phyloP scores from a whole-genome alignment of 1,140 invertebrate genomes.

The Drosophila bifasciata region DNA sequence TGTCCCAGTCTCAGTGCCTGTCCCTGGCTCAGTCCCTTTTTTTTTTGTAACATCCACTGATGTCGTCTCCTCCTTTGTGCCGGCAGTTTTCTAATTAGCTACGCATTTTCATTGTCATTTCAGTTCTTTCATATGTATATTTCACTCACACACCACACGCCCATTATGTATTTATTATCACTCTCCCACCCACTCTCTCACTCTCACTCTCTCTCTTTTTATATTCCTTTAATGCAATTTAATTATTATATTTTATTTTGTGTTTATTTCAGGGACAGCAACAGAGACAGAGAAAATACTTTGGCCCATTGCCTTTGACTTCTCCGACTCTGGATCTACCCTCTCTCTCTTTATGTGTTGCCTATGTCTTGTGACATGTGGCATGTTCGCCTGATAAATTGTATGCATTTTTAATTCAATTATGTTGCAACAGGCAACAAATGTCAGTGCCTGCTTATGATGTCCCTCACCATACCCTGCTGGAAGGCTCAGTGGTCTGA shows the following conservation, averaged over 20 bases:
- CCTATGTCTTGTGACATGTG: conserved; percentile 69
- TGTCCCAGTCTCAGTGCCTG: too few relatives aligned
- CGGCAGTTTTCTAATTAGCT: conserved; percentile 78
- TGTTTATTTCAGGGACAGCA: conserved; percentile 38
- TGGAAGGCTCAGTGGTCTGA: too few relatives aligned
- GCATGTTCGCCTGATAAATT: conserved; percentile 58
- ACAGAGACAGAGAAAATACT: not conserved
- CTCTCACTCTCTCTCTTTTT: conserved; percentile 6
- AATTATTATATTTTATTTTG: conserved; percentile 66
- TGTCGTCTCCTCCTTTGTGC: conserved; percentile 49
- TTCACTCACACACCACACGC: conserved; percentile 61
- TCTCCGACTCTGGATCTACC: too few relatives aligned
- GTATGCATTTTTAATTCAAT: conserved; percentile 78
- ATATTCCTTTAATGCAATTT: conserved; percentile 68
- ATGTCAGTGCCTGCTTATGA: conserved; percentile 40
- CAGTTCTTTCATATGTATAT: conserved; percentile 77
- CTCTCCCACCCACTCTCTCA: too few relatives aligned
- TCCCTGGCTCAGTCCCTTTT: not conserved
- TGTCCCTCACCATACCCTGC: too few relatives aligned
- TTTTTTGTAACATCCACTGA: too few relatives aligned
- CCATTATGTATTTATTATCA: conserved; percentile 29
- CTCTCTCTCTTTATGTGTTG: conserved; percentile 23
- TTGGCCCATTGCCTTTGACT: conserved; percentile 43
- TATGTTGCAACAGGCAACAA: conserved; percentile 56
- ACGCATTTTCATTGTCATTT: conserved; percentile 69